Percentiles rank a stretch among this genome's conserved stretches.
Evolutionary conservation across 2,113 vertebrate genomes (phyloP).

Genomic region (Lepus europaeus): DNA sequence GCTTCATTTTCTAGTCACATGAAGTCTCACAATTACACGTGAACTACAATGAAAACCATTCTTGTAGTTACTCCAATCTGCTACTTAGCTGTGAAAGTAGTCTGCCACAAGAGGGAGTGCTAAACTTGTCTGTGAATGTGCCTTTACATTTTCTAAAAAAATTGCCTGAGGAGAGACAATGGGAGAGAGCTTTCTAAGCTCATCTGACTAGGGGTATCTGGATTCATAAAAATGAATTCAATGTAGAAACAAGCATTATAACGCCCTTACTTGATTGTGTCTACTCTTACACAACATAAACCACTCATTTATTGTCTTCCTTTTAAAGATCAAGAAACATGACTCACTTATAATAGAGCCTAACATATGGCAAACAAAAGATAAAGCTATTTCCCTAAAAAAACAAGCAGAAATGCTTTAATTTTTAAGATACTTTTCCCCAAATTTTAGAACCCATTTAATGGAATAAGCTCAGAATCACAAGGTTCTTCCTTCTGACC

Average conservation of each 20-base stretch:
- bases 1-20: slow-evolving; percentile 74
- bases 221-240: neutral
- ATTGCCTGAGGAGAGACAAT: neutral
- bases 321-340: slow-evolving; percentile 1
- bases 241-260: neutral
- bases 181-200: neutral
- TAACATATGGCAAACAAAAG: neutral
- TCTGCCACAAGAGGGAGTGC: slow-evolving; percentile 86
- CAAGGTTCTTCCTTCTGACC: neutral
- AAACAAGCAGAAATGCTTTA: neutral
- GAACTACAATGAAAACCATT: neutral
- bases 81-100: neutral
- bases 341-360: neutral
- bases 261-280: neutral
- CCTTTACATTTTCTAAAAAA: neutral
- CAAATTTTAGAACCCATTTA: neutral
- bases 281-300: neutral
- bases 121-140: slow-evolving; percentile 66
- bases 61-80: neutral
- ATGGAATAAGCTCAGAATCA: neutral
- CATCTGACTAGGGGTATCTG: neutral
- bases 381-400: neutral
- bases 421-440: neutral
- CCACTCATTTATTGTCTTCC: neutral
- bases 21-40: neutral